Conservation (phyloP, 2,113 vertebrate genomes). For the Cettia cetti region DNA sequence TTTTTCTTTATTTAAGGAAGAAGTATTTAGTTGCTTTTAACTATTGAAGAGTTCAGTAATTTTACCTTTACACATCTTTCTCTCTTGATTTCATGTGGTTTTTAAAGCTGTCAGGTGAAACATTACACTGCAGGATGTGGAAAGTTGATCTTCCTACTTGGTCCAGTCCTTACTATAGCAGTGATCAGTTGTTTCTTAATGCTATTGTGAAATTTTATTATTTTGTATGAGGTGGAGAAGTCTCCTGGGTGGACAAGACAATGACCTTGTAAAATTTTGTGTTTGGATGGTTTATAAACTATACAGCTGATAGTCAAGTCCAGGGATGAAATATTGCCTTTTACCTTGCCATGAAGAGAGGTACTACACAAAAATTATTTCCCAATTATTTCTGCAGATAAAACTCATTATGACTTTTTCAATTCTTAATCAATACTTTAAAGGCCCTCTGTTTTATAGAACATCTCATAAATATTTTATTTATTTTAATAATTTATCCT, state of each 20-base stretch:
- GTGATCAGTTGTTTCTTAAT: background rate
- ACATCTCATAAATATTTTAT: slow-evolving; percentile 76
- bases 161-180: background rate
- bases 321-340: background rate
- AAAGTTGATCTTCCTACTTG: background rate
- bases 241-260: background rate
- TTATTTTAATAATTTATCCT: slow-evolving; percentile 74
- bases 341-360: background rate
- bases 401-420: slow-evolving; percentile 68
- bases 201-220: background rate
- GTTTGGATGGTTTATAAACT: background rate
- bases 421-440: slow-evolving; percentile 75
- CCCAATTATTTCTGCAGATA: slow-evolving; percentile 55
- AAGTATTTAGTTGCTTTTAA: background rate
- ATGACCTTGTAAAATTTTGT: background rate
- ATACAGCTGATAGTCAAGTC: background rate
- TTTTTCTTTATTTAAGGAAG: background rate
- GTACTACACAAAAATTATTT: slow-evolving; percentile 7
- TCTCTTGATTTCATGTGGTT: background rate
- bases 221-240: background rate
- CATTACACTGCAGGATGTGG: background rate
- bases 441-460: slow-evolving; percentile 70
- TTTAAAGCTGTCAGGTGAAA: background rate
- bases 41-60: background rate
- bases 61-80: background rate